phyloP scores from a whole-genome alignment of 2,888 invertebrate genomes.

The Agrotis puta region DNA sequence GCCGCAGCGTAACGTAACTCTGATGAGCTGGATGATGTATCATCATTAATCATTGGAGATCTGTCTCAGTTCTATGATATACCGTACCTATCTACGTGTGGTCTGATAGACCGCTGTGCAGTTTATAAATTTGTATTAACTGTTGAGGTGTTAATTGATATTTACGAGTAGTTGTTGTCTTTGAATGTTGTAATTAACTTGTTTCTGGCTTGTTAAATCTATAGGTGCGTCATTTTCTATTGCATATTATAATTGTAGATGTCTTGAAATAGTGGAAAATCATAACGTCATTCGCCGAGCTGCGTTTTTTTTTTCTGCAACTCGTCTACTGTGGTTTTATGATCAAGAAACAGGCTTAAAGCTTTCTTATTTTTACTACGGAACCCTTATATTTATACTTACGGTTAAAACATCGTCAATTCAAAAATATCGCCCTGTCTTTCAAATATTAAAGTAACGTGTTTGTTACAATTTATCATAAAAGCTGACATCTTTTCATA shows the following conservation, averaged over 20 bases:
- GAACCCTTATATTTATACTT: no score
- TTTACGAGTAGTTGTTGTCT: constrained; percentile 5
- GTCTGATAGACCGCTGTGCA: constrained; percentile 7
- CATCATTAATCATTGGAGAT: constrained; percentile 52
- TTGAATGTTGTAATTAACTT: constrained; percentile 13
- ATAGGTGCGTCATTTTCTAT: no score
- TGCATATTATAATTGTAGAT: no score
- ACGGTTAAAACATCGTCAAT: no score
- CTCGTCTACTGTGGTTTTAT: no score
- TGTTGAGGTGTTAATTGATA: constrained; percentile 27
- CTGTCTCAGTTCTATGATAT: constrained; percentile 33
- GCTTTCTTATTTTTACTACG: no score
- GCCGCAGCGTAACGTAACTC: constrained; percentile 15
- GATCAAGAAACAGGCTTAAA: no score
- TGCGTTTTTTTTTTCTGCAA: not conserved
- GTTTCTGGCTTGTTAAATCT: not conserved
- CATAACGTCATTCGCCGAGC: not conserved
- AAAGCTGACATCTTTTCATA: no score
- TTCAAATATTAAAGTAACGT: not conserved
- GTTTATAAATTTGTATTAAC: constrained; percentile 23
- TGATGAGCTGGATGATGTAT: constrained; percentile 58
- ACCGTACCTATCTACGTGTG: constrained; percentile 9
- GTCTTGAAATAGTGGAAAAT: no score
- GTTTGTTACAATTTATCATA: no score
- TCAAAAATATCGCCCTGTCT: not conserved